Evolutionary conservation across 2,113 vertebrate genomes (phyloP), one percentile per base, ranked within the genome.

Genomic region (Centropus unirufus): DNA sequence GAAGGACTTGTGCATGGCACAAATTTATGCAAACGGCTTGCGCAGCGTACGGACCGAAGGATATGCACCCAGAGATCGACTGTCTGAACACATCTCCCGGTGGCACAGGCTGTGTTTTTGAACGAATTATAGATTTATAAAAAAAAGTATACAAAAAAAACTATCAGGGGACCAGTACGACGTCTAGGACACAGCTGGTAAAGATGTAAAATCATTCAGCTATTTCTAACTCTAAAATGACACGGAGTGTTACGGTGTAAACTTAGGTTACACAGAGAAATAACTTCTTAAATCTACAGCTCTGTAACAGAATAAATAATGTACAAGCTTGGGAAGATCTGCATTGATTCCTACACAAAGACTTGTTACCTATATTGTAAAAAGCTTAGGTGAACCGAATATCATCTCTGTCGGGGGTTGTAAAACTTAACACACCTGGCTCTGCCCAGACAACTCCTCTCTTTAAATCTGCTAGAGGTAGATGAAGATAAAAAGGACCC

Each of bases 1-100:
- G 75, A 89, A 96, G 62, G 95, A 85, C 86, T 96, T 97, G 96
- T 96, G 93, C 94, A 95, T 36, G 86, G 96, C 96, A 98, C 96
- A 97, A 96, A 97, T 86, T 34, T 84, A 92, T 22, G 32, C 69
- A 84, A 84, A 95, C 58, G 62, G 63, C 75, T 91, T 85, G 93
- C 30, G 85, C 26, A 59, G 59, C 74, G 64, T 82, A 67, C 5
- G 12, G 64, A 72, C 67, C 73, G 77, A 90, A 89, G 72, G 92
- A 64, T 73, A 83, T 40, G 84, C 52, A 80, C 26, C 75, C 49
- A 66, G 84, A 77, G 49, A 57, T 57, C 32, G 55, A 39, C 22
- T 62, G 46, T 64, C 54, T 79, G 76, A 94, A 88, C 39, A 86
- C 32, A 80, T 22, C 74, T 77, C 61, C 64, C 83, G 91, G 66